Conservation (phyloP, 2,888 invertebrate species). For the Halictus ligatus region DNA sequence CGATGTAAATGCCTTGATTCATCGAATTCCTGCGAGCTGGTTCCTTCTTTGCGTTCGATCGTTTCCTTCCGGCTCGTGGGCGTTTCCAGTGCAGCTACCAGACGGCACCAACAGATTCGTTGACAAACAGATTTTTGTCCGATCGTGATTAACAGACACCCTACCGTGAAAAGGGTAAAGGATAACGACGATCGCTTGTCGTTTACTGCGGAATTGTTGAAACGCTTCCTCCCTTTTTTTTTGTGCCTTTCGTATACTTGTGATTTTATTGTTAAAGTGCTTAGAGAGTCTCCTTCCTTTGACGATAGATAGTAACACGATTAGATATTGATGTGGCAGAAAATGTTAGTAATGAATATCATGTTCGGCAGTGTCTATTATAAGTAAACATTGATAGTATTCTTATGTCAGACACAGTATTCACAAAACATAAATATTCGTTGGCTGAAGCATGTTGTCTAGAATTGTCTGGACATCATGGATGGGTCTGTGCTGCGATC, state of each 20-base stretch:
- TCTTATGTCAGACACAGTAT: no score
- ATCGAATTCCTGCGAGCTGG: slow-evolving; percentile 41
- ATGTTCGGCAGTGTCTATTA: no score
- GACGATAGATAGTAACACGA: no score
- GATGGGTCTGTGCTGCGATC: no score
- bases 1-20: slow-evolving; percentile 51
- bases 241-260: no score
- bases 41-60: slow-evolving; percentile 38
- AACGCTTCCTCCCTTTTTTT: neutral
- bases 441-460: no score
- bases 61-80: slow-evolving; percentile 26
- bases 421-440: no score
- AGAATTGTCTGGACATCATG: no score
- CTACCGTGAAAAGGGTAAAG: neutral
- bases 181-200: neutral
- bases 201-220: neutral
- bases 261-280: neutral
- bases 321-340: no score
- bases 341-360: no score
- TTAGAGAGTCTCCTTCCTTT: no score
- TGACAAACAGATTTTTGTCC: neutral
- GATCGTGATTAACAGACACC: slow-evolving; percentile 30
- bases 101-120: neutral
- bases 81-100: slow-evolving; percentile 37
- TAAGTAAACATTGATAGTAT: no score